These are phyloP conservation scores for Malacoctenus gilli DNA, from an alignment of 2,797 vertebrate genomes.

Conservation along the genomic window DNA sequence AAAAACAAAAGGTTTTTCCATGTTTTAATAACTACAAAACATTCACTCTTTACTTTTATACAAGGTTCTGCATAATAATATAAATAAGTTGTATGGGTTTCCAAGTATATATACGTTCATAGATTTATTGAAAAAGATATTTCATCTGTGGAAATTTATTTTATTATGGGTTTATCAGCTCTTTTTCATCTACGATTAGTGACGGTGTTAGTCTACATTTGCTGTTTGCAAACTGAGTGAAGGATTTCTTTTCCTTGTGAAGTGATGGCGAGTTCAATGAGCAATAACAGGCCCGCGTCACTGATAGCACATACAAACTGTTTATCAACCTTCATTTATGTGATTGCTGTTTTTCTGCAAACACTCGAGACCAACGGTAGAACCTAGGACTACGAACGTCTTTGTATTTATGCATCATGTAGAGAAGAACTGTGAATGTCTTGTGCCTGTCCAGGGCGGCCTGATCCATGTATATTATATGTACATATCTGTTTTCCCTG, in stretches of 20 bases:
- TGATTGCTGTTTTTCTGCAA: conserved; percentile 63
- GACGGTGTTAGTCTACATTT: too few relatives aligned
- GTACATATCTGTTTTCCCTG: conserved; percentile 58
- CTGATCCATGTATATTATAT: conserved; percentile 61
- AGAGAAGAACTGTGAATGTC: conserved; percentile 71
- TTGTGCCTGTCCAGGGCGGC: conserved; percentile 73
- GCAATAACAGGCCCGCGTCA: conserved; percentile 64
- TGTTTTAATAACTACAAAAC: conserved; percentile 37
- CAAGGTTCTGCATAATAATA: too few relatives aligned
- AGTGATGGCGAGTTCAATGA: conserved; percentile 58
- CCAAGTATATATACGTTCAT: conserved; percentile 20
- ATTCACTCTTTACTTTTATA: conserved; percentile 44
- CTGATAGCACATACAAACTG: conserved; percentile 47
- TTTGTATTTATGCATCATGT: conserved; percentile 66
- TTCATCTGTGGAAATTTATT: conserved; percentile 41
- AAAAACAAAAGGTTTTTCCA: conserved; percentile 42
- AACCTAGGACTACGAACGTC: too few relatives aligned
- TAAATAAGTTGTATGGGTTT: too few relatives aligned
- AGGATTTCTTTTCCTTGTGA: conserved; percentile 36
- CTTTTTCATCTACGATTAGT: conserved; percentile 54
- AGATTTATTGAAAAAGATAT: conserved; percentile 23
- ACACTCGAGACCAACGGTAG: too few relatives aligned
- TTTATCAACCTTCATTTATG: conserved; percentile 35
- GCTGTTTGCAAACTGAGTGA: conserved; percentile 49
- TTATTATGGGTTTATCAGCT: conserved; percentile 45